Evolutionary conservation across 2,888 invertebrate species (phyloP).

Genomic region (Chalcis sispes): DNA sequence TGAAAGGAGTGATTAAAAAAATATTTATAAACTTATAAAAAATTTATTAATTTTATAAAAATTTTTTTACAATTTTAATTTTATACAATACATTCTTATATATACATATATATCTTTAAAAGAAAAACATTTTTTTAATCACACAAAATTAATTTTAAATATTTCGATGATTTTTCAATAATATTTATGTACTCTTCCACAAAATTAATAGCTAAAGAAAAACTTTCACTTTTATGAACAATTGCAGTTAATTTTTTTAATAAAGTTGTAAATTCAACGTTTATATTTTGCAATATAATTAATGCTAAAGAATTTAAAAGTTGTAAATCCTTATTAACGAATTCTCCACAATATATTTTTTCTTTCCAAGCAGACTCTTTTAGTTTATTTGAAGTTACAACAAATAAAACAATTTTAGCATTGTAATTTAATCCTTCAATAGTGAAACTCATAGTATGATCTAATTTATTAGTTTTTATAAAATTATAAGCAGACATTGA

Average conservation of each 20-base stretch:
- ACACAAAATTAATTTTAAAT: slow-evolving; percentile 36
- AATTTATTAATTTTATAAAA: slow-evolving; percentile 35
- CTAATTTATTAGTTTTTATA: slow-evolving; percentile 80
- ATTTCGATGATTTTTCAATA: slow-evolving; percentile 56
- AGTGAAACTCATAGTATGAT: slow-evolving; percentile 81
- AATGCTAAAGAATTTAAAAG: slow-evolving; percentile 60
- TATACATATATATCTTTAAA: slow-evolving; percentile 7
- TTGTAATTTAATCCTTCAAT: slow-evolving; percentile 82
- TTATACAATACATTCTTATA: slow-evolving; percentile 17
- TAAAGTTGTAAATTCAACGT: slow-evolving; percentile 56
- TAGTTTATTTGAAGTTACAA: slow-evolving; percentile 61
- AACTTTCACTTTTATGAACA: slow-evolving; percentile 62
- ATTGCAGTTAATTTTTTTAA: slow-evolving; percentile 63
- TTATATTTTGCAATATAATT: slow-evolving; percentile 63
- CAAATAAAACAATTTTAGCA: slow-evolving; percentile 74
- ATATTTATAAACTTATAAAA: slow-evolving; percentile 9
- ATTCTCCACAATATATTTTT: slow-evolving; percentile 65
- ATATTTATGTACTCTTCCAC: slow-evolving; percentile 65
- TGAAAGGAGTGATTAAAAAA: slow-evolving; percentile 14
- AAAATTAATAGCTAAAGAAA: slow-evolving; percentile 64
- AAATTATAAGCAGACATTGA: slow-evolving; percentile 79
- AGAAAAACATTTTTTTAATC: slow-evolving; percentile 30
- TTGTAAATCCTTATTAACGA: slow-evolving; percentile 61
- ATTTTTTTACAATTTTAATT: slow-evolving; percentile 10
- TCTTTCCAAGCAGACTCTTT: slow-evolving; percentile 62